phyloP scores from a whole-genome alignment of 1,140 invertebrate species.

The Plutomurus gul region DNA sequence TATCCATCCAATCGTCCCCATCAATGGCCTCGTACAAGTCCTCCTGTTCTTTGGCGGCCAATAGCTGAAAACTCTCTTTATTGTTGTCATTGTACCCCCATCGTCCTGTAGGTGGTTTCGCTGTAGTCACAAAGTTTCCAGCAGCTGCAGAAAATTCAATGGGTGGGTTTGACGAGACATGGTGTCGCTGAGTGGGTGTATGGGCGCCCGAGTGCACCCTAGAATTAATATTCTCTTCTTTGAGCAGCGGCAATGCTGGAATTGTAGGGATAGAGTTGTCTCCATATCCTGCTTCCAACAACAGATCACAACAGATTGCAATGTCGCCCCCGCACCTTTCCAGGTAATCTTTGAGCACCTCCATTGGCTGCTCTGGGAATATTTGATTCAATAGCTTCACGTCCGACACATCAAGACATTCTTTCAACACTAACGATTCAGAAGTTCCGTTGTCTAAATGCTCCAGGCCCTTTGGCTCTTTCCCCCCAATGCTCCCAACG shows the following conservation, averaged over 20 bases:
- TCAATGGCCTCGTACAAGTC: not conserved
- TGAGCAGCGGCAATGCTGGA: no score
- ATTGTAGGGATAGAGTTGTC: no score
- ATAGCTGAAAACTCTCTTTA: not conserved
- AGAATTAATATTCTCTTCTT: no score
- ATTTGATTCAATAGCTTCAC: not conserved
- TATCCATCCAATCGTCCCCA: conserved; percentile 33
- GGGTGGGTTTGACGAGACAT: not conserved
- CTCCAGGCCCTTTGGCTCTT: no score
- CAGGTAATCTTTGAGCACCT: not conserved
- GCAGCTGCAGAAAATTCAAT: not conserved
- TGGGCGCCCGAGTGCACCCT: no score
- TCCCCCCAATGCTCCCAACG: no score
- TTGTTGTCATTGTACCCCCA: not conserved
- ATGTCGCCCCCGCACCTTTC: not conserved
- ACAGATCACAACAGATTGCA: not conserved
- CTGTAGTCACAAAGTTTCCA: not conserved
- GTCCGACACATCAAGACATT: no score
- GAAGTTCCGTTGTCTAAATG: no score
- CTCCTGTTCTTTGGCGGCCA: not conserved
- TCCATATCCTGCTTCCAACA: not conserved
- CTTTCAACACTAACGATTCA: no score
- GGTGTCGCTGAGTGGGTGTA: no score
- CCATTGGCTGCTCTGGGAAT: not conserved
- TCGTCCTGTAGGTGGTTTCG: not conserved